Evolutionary conservation across 2,888 invertebrate genomes (phyloP).

Genomic region (Drosophila fungiperda): DNA sequence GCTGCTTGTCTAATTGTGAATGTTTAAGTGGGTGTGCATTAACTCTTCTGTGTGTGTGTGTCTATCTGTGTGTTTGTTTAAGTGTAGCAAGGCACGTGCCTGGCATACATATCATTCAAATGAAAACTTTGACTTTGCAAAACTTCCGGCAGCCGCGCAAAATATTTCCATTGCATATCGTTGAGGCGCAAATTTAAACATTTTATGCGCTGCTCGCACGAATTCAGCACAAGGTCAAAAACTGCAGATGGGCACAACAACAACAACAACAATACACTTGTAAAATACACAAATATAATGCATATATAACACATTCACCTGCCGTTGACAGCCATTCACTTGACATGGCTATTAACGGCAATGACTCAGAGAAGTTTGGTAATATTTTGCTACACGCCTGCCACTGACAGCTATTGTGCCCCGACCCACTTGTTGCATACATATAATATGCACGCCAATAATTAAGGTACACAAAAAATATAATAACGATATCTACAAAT

Average conservation of each 20-base stretch:
- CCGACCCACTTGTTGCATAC: slow-evolving; percentile 46
- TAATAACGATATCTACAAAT: neutral
- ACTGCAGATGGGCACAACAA: slow-evolving; percentile 1
- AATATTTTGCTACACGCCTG: slow-evolving; percentile 27
- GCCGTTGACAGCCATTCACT: slow-evolving; percentile 7
- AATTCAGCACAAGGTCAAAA: slow-evolving; percentile 55
- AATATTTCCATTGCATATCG: slow-evolving; percentile 63
- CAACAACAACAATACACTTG: neutral
- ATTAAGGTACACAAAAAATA: neutral
- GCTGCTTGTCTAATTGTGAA: slow-evolving; percentile 59
- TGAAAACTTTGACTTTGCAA: slow-evolving; percentile 30
- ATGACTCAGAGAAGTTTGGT: neutral
- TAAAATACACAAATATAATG: neutral
- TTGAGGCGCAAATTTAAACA: slow-evolving; percentile 52
- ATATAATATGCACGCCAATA: neutral
- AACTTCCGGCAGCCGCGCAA: slow-evolving; percentile 55
- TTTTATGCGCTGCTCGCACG: slow-evolving; percentile 43
- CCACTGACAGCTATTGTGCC: slow-evolving; percentile 48
- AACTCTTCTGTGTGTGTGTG: neutral
- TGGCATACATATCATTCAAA: slow-evolving; percentile 32
- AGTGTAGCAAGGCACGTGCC: slow-evolving; percentile 43
- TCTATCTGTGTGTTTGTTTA: slow-evolving; percentile 5
- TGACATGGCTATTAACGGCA: slow-evolving; percentile 17
- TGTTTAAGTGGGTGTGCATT: slow-evolving; percentile 43
- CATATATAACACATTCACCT: neutral